These are phyloP conservation scores for Probaryconus sp. DNA, from an alignment of 1,140 invertebrate species.

Conservation along the genomic window DNA sequence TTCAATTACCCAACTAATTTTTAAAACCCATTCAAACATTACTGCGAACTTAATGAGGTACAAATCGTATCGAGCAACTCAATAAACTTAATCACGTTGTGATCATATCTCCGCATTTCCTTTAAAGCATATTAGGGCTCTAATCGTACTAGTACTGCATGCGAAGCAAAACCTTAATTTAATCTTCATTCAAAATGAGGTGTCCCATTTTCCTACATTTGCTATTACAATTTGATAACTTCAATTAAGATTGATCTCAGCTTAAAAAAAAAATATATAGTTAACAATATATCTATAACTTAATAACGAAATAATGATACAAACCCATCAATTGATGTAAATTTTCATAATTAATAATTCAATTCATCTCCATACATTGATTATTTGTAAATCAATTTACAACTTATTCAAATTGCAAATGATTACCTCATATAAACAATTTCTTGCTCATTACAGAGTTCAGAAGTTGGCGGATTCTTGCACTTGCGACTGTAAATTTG, in stretches of 20 bases:
- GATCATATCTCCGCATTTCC: constrained; percentile 22
- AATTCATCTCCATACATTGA: constrained; percentile 17
- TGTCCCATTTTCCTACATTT: constrained; percentile 37
- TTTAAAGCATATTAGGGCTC: constrained; percentile 32
- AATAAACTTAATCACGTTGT: constrained; percentile 3
- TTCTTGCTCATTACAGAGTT: constrained; percentile 36
- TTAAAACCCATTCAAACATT: too few relatives aligned
- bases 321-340: too few relatives aligned
- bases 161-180: constrained; percentile 16
- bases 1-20: too few relatives aligned
- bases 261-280: too few relatives aligned
- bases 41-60: too few relatives aligned
- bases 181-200: constrained; percentile 34
- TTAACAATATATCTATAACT: too few relatives aligned
- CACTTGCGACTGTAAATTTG: too few relatives aligned
- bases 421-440: constrained; percentile 32
- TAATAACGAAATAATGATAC: too few relatives aligned
- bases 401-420: constrained; percentile 11
- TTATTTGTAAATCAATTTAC: constrained; percentile 20
- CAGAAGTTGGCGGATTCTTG: background rate
- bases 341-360: too few relatives aligned
- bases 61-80: background rate
- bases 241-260: too few relatives aligned
- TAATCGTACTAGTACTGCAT: constrained; percentile 19
- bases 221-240: too few relatives aligned